Evolutionary conservation across 2,113 vertebrate species (phyloP), one percentile per base, ranked within the genome.

Genomic region (Strigops habroptila): DNA sequence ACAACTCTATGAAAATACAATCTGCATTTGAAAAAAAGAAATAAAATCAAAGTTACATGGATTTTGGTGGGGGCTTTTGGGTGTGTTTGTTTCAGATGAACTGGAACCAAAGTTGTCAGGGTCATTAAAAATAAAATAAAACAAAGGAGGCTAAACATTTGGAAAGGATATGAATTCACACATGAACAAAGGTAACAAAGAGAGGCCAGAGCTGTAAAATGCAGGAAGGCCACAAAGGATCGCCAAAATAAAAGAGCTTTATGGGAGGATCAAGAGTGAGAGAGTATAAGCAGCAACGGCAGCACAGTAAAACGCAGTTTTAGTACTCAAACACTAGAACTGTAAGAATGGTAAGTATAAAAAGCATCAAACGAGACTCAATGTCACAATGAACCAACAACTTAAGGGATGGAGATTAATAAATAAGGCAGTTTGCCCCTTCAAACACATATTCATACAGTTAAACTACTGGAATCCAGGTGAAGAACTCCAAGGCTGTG

Each of bases 1-100:
- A 69, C 41, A 91, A 75, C 91, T 97, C 92, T 71, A 90, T 0
- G 75, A 93, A 95, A 93, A 96, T 74, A 98, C 97, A 98, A 98
- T 97, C 98, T 98, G 97, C 97, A 98, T 97, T 98, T 98, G 97
- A 98, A 96, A 96, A 85, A 83, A 83, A 94, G 30, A 97, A 80
- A 75, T 30, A 67, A 90, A 95, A 94, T 94, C 67, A 85, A 74
- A 91, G 33, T 82, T 88, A 87, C 75, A 91, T 48, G 63, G 90
- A 86, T 81, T 91, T 93, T 83, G 25, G 8, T 7, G 23, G 12
- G 2, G 2, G 9, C 78, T 43, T 30, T 43, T 63, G 46, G 46
- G 52, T 53, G 43, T 59, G 44, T 76, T 90, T 79, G 27, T 85
- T 67, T 91, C 78, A 75, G 86, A 93, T 94, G 86, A 97, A 93